Base-by-base conservation (phyloP, 2,797 vertebrate genomes). In the Hydrolagus colliei region DNA sequence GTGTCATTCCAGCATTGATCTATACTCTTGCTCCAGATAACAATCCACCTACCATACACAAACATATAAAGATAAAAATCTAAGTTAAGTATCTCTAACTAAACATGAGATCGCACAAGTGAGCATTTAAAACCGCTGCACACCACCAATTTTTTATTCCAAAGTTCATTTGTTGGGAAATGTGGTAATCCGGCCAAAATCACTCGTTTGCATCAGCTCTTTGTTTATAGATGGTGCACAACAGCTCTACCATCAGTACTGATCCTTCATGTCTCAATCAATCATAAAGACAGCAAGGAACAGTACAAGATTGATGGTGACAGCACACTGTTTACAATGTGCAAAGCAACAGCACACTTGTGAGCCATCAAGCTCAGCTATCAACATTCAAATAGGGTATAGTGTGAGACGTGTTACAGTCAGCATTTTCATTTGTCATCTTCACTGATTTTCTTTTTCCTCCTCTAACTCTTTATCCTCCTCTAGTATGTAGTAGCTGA, bases 271-370 rank as follows among this genome's bases (percentile, higher is more conserved):
- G 35, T 35, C 63, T 67, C 13, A 18, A 67, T 80, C 63, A 67
- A 80, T 67, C 78, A 80, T 32, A 80, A 59, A 67, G 27, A 35
- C 78, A 67, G 77, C n/a, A 16, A 13, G 59, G 52, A 67, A 41
- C 27, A 2, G 67, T 27, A 67, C 27, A 41, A 67, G 62, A 9
- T 16, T 80, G 63, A 32, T 11, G 78, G 62, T 80, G 78, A 8
- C 62, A 14, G 22, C 35, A 76, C n/a, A 76, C n/a, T 78, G 59
- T 63, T 79, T 79, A 79, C 77, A 14, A 61, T 63, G n/a, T 63
- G 63, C 65, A 8, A 52, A 80, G 62, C 32, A 63, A 80, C 10
- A 13, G 22, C 62, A 67, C 14, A 5, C 62, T 35, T 80, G 78
- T 18, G 63, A 14, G 67, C 9, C 41, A 52, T 52, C 41, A 52